These are phyloP conservation scores for Temnothorax rugatulus DNA, from an alignment of 2,888 invertebrate genomes.

Conservation along the genomic window DNA sequence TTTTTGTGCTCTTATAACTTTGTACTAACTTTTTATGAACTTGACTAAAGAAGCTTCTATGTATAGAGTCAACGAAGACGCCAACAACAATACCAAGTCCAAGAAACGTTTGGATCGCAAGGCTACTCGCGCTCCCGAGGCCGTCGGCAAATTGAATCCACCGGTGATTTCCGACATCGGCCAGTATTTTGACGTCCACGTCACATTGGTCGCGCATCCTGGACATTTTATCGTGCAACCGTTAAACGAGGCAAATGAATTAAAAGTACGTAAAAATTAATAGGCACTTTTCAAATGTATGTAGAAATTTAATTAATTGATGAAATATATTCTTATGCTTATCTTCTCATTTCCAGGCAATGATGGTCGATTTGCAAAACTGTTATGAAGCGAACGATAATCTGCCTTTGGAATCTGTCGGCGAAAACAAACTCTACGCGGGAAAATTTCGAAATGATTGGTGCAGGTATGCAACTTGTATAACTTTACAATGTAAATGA, in stretches of 20 bases:
- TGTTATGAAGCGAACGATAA: conserved; percentile 88
- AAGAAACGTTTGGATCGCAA: conserved; percentile 75
- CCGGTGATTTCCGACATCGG: conserved; percentile 87
- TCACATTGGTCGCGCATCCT: conserved; percentile 93
- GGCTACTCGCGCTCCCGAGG: conserved; percentile 68
- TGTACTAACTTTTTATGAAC: not conserved
- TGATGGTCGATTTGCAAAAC: conserved; percentile 90
- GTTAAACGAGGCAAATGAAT: conserved; percentile 58
- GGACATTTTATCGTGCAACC: conserved; percentile 90
- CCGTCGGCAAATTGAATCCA: conserved; percentile 78
- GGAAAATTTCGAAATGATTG: conserved; percentile 90
- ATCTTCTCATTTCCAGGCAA: conserved; percentile 78
- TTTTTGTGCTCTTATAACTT: not conserved
- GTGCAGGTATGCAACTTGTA: conserved; percentile 89
- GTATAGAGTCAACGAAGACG: conserved; percentile 72
- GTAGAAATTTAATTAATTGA: not conserved
- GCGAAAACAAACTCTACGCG: conserved; percentile 90
- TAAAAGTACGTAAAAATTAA: conserved; percentile 66
- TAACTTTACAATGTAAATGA: not conserved
- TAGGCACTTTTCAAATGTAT: not conserved
- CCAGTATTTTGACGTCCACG: conserved; percentile 90
- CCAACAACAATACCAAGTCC: conserved; percentile 78
- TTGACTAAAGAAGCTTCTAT: not conserved
- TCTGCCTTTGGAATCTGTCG: conserved; percentile 84
- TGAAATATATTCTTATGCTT: not conserved